Evolutionary conservation across 35 echinoderm and acorn worm genomes (phyloP).

Genomic region (Diadema setosum): DNA sequence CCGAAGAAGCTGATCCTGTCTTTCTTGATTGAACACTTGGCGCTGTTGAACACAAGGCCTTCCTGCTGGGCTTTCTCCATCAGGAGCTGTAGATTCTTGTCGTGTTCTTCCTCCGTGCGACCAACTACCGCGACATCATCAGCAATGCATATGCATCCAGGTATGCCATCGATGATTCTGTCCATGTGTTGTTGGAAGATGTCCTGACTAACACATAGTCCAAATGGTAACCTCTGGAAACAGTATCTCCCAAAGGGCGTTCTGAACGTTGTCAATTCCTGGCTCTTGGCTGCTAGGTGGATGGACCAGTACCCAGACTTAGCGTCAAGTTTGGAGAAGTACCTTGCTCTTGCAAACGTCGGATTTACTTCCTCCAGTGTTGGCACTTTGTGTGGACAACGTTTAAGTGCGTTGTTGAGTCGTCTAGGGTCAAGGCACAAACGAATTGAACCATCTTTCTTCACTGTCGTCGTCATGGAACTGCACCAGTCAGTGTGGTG

Average conservation of each 20-base stretch:
- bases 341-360: not conserved
- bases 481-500: too few species aligned
- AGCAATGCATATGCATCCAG: not conserved
- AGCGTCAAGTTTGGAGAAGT: slow-evolving; percentile 55
- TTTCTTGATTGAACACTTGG: slow-evolving; percentile 64
- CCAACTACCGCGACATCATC: not conserved
- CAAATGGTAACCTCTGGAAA: slow-evolving; percentile 49
- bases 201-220: slow-evolving; percentile 52
- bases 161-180: not conserved
- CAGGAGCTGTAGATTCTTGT: slow-evolving; percentile 1
- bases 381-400: slow-evolving; percentile 60
- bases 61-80: slow-evolving; percentile 9
- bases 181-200: slow-evolving; percentile 13
- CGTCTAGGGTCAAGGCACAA: slow-evolving; percentile 61
- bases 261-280: slow-evolving; percentile 52
- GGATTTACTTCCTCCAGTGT: slow-evolving; percentile 27
- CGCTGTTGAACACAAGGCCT: slow-evolving; percentile 54
- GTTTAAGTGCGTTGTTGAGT: slow-evolving; percentile 39
- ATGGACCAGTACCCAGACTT: slow-evolving; percentile 51
- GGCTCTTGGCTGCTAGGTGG: not conserved
- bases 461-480: slow-evolving; percentile 9
- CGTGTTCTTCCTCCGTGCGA: slow-evolving; percentile 45
- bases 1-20: slow-evolving; percentile 66
- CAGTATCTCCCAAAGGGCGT: slow-evolving; percentile 50
- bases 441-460: slow-evolving; percentile 38